Conservation (phyloP, 2,797 vertebrate species). For the Novumbra hubbsi region DNA sequence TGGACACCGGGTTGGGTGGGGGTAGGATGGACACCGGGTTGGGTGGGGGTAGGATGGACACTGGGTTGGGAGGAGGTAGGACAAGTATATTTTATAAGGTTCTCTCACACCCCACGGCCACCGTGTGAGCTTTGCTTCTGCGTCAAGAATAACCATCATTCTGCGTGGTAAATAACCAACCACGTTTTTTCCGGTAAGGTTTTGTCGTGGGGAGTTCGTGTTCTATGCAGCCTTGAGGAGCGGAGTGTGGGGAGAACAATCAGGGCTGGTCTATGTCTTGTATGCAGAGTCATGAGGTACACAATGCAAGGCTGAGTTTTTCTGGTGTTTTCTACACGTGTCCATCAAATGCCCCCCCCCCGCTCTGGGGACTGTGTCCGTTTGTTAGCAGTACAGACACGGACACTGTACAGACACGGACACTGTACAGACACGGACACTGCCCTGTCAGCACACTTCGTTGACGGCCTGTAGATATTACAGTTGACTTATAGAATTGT, state of each 20-base stretch:
- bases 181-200: not conserved
- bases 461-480: conserved; percentile 1
- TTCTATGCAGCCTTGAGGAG: not conserved
- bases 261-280: not conserved
- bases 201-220: not conserved
- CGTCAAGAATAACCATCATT: too few species aligned
- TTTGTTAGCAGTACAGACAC: not conserved
- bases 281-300: not conserved
- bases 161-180: not conserved
- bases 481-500: conserved; percentile 6
- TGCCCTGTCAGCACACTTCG: not conserved
- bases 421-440: not conserved
- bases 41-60: too few species aligned
- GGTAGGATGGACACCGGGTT: too few species aligned
- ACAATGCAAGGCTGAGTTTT: not conserved
- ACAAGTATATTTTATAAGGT: too few species aligned
- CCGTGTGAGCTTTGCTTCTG: too few species aligned
- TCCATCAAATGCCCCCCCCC: not conserved
- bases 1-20: too few species aligned
- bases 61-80: too few species aligned
- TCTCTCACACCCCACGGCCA: too few species aligned
- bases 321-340: not conserved
- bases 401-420: not conserved
- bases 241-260: not conserved
- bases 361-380: not conserved